Evolutionary conservation across 2,888 invertebrate genomes (phyloP), one percentile per base, ranked within the genome.

Genomic region (Drosophila kuntzei): DNA sequence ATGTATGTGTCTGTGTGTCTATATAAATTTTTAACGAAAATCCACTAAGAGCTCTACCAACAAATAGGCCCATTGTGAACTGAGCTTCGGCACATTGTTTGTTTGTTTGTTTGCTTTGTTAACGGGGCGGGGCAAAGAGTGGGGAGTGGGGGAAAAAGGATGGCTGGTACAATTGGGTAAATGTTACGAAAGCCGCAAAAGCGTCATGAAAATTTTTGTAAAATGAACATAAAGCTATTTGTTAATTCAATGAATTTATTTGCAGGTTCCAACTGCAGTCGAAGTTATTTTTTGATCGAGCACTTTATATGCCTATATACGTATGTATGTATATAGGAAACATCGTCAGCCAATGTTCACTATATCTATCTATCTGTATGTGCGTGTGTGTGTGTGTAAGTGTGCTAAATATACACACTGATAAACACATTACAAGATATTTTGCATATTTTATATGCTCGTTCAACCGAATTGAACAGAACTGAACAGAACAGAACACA

Each of bases 361-460:
- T 51, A 32, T 54, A 41, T 46, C 14, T 51, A 11, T 27, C 36
- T 32, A 27, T n/a, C 32, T 9, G 11, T 22, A 2, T 41, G 18
- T 32, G 5, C 32, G 47, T 27, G 55, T 50, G 49, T 36, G 16
- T 20, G 39, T 14, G 43, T 50, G 50, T 34, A 43, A 12, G 50
- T 59, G 20, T 75, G 74, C 71, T 62, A 76, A 74, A 76, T 74
- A 54, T 59, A 65, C 80, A 72, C 63, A 80, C 63, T 80, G 87
- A 86, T 83, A 80, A 86, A 83, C 87, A 83, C 80, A 81, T 81
- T 81, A 81, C 81, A 81, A 82, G 86, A 86, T 84, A 82, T 80
- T 87, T 86, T 86, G 79, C 84, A 80, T 83, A 86, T 84, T 84
- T 87, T 80, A 80, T 76, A 73, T 60, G 66, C 34, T 36, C 65